Evolutionary conservation across 1,140 invertebrate genomes (phyloP), one percentile per base, ranked within the genome.

Genomic region (Scaptomyza graminum): DNA sequence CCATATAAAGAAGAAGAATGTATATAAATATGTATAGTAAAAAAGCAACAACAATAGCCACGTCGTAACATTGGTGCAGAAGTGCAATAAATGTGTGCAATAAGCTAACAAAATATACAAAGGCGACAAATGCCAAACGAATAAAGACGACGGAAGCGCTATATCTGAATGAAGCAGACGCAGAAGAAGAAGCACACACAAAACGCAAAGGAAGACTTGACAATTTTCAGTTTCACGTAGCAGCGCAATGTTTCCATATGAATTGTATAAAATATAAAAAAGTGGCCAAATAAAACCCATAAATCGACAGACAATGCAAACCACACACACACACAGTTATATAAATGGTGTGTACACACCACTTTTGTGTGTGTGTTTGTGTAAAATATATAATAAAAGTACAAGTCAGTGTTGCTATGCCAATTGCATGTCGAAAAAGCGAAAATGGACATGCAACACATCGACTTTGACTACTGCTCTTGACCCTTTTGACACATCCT

Each of bases 251-350:
- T 18, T 41, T 5, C 39, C 18, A 72, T 54, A 72, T 72, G 56
- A 54, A 73, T 57, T 67, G 68, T 81, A 22, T 22, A 22, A 22
- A 3, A 22, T 22, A 22, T 22, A 77, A 81, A 84, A 84, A 81
- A 85, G 82, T 85, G 74, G 82, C 78, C 74, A 87, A 85, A 85
- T 85, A 85, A 87, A 87, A 87, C 76, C 82, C 82, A 85, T 87
- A 85, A 85, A 85, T 85, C 78, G 82, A 83, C 83, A 75, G 66
- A 84, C 81, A 84, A 85, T 84, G 82, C 74, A 71, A 44, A 73
- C 76, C 28, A 71, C 28, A 63, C 60, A 52, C 37, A 43, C 46
- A 18, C 57, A 61, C 7, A 28, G 22, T 18, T 39, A 37, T 28
- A 63, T 15, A 43, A 5, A 37, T 57, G 54, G 44, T 41, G 51